Evolutionary conservation across 1,140 invertebrate species (phyloP).

Genomic region (Oppia nitens): DNA sequence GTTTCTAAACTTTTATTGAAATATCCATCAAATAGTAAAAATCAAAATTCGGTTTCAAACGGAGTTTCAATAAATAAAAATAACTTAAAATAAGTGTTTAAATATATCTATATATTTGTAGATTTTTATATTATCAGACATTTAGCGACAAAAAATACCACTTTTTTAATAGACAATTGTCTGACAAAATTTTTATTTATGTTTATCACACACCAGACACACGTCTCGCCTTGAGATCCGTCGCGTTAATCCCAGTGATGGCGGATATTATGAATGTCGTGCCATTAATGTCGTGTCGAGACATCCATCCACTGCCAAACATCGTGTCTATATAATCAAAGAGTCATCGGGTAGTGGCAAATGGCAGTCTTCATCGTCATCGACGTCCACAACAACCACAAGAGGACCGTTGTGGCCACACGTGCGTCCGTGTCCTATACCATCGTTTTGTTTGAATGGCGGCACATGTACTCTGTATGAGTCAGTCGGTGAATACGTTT

Average conservation of each 20-base stretch:
- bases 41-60: too few relatives aligned
- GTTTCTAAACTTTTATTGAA: too few relatives aligned
- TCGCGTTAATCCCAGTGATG: slow-evolving; percentile 10
- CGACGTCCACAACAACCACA: slow-evolving; percentile 3
- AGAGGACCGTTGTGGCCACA: neutral
- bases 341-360: neutral
- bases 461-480: slow-evolving; percentile 61
- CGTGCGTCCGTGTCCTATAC: slow-evolving; percentile 38
- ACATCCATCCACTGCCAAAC: slow-evolving; percentile 8
- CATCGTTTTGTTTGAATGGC: slow-evolving; percentile 54
- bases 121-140: too few relatives aligned
- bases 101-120: too few relatives aligned
- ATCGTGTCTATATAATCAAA: slow-evolving; percentile 12
- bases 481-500: slow-evolving; percentile 53
- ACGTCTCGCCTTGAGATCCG: slow-evolving; percentile 19
- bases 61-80: too few relatives aligned
- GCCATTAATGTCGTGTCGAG: slow-evolving; percentile 20
- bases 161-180: too few relatives aligned
- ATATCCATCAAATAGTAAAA: too few relatives aligned
- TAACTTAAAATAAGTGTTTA: too few relatives aligned
- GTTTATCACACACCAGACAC: too few relatives aligned
- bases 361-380: neutral
- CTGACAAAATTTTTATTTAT: too few relatives aligned
- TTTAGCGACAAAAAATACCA: too few relatives aligned
- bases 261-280: slow-evolving; percentile 21